A percentile compares a stretch with the other conserved stretches of the same genome.
Evolutionary conservation across 2,113 vertebrate species (phyloP).

Genomic region (Pangasianodon gigas): DNA sequence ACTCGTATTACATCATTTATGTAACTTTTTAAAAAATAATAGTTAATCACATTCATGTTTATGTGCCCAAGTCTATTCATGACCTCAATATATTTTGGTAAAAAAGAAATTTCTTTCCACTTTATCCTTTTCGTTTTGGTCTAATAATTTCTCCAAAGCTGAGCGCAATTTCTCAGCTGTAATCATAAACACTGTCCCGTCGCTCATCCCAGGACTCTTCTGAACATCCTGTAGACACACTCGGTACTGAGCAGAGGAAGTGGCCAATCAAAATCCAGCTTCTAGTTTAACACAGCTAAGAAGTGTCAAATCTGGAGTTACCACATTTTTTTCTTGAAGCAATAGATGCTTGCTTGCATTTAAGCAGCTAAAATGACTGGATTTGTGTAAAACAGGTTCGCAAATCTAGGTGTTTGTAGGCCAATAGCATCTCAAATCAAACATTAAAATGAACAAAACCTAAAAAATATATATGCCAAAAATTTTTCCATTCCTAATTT

Average conservation of each 20-base stretch:
- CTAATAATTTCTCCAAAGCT: neutral
- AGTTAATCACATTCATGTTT: neutral
- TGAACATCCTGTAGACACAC: neutral
- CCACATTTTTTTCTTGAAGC: neutral
- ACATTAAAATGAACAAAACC: neutral
- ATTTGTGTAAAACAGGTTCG: neutral
- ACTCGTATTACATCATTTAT: slow-evolving; percentile 52
- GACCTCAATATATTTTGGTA: neutral
- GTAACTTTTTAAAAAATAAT: slow-evolving; percentile 38
- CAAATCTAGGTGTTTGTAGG: neutral
- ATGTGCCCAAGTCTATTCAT: neutral
- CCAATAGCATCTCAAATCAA: neutral
- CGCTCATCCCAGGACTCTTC: neutral
- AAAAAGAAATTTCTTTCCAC: neutral
- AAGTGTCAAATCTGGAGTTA: neutral
- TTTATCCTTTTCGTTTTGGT: neutral
- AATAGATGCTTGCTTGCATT: neutral
- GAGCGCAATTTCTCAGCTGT: neutral
- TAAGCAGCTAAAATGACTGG: neutral
- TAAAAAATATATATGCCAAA: too few relatives aligned
- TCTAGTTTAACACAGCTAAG: neutral
- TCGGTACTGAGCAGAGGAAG: neutral
- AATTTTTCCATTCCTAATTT: too few relatives aligned
- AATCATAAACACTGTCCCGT: neutral
- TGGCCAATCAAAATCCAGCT: neutral